These are phyloP conservation scores for Disparrhopalites patrizii DNA, from an alignment of 2,888 invertebrate species.

Conservation along the genomic window DNA sequence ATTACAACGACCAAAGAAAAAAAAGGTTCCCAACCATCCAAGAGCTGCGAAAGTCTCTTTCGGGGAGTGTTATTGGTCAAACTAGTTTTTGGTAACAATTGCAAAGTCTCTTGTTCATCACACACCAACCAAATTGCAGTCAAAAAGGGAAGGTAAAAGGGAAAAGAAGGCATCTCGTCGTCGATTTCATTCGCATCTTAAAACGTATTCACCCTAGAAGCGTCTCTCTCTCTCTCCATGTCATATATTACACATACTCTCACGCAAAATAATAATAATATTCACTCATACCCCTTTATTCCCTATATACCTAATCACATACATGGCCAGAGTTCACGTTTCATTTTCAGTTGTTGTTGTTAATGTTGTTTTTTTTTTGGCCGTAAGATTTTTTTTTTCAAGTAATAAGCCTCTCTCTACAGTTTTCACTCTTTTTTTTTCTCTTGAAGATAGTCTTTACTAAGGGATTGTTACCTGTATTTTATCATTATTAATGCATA, in stretches of 20 bases:
- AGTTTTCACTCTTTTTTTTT: not conserved
- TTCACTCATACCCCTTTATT: slow-evolving; percentile 3
- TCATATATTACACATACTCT: not conserved
- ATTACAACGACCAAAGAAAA: slow-evolving; percentile 5
- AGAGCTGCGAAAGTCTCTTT: too few species aligned
- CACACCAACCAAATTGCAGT: not conserved
- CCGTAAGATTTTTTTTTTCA: too few species aligned
- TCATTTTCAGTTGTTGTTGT: too few species aligned
- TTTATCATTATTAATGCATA: slow-evolving; percentile 10
- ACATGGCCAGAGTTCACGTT: too few species aligned
- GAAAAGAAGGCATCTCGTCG: slow-evolving; percentile 10
- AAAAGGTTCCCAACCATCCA: too few species aligned
- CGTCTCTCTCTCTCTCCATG: slow-evolving; percentile 1
- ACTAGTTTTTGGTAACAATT: slow-evolving; percentile 30
- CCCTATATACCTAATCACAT: not conserved
- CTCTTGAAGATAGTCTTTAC: slow-evolving; percentile 13
- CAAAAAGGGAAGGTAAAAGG: too few species aligned
- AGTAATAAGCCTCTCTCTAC: not conserved
- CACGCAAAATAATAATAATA: too few species aligned
- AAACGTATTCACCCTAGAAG: slow-evolving; percentile 7
- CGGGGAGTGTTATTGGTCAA: slow-evolving; percentile 29
- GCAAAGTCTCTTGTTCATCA: slow-evolving; percentile 14
- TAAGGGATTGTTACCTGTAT: slow-evolving; percentile 14
- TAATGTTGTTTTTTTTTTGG: too few species aligned
- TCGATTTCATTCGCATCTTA: slow-evolving; percentile 23